Evolutionary conservation across 2,797 vertebrate genomes (phyloP).

Genomic region (Mus minutoides): DNA sequence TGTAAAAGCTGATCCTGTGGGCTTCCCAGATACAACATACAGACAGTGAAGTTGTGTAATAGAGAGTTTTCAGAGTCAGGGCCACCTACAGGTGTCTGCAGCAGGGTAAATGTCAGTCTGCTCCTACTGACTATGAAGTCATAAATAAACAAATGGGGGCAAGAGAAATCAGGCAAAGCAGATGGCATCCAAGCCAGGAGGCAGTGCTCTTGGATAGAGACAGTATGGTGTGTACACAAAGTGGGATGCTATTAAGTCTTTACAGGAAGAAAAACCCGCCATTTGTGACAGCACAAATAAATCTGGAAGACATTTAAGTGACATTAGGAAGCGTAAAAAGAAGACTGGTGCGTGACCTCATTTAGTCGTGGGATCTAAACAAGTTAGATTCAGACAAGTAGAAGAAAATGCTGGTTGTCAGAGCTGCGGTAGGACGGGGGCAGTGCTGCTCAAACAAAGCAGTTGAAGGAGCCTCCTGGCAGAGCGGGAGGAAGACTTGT

Average conservation of each 20-base stretch:
- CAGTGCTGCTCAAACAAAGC: background rate
- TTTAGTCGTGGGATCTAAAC: background rate
- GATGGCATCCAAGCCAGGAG: background rate
- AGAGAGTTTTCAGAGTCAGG: background rate
- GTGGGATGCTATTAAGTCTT: background rate
- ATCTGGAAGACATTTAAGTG: background rate
- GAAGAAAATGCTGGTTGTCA: background rate
- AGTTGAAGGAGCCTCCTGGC: background rate
- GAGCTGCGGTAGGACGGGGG: too few species aligned
- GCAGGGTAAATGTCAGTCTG: background rate
- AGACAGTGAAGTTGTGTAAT: background rate
- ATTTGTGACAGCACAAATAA: background rate
- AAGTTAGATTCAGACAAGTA: background rate
- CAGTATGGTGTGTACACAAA: background rate
- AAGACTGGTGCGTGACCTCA: background rate
- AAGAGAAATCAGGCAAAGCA: constrained; percentile 33
- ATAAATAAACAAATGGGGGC: background rate
- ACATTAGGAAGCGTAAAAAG: background rate
- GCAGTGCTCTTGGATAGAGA: background rate
- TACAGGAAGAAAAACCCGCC: background rate
- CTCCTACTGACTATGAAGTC: background rate
- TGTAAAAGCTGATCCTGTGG: background rate
- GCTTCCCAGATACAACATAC: background rate
- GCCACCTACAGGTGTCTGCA: background rate
- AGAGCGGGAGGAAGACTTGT: background rate